Evolutionary conservation across 2,113 vertebrate species (phyloP), one percentile per base, ranked within the genome.

Genomic region (Tyrannus savana): DNA sequence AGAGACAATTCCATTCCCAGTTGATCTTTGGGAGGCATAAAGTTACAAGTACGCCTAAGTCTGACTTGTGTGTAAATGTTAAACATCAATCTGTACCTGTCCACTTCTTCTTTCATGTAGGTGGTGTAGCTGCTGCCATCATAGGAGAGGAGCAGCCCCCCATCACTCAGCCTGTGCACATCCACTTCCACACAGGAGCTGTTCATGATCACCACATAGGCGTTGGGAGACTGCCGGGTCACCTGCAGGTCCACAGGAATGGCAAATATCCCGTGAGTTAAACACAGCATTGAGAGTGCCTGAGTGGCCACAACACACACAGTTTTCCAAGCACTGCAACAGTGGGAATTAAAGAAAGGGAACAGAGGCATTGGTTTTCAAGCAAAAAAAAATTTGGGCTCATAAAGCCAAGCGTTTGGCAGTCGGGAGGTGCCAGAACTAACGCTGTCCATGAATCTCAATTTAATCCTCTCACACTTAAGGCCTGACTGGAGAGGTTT

Each of bases 121-220:
- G 99, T 99, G n/a, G 99, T 99, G 60, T 99, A 99, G 98, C 99
- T 99, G 98, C 99, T 99, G 62, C 99, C 99, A 3, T 99, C 99
- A 3, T 99, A 99, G 39, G 99, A 99, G 27, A 99, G 97, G 72
- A 99, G 97, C 66, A 99, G 97, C 4, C 99, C 99, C 11, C 99
- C 99, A 1, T 99, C 99, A 9, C 99, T 99, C 85, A 99, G 98
- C 2, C 99, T 98, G 75, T 99, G 99, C 47, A 99, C 99, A 0
- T 99, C 99, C 2, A 99, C 99, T 69, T 99, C 99, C 49, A 99
- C 99, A 2, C 97, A 99, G 0, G 99, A 99, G 80, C 88, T 94
- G 76, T 99, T 99, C 99, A 99, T 99, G 97, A 99, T 99, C 52
- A 99, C 99, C 92, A 99, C 99, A 2, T 99, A 99, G 73, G 99